Evolutionary conservation across 2,797 vertebrate genomes (phyloP).

Genomic region (Anas bahamensis): DNA sequence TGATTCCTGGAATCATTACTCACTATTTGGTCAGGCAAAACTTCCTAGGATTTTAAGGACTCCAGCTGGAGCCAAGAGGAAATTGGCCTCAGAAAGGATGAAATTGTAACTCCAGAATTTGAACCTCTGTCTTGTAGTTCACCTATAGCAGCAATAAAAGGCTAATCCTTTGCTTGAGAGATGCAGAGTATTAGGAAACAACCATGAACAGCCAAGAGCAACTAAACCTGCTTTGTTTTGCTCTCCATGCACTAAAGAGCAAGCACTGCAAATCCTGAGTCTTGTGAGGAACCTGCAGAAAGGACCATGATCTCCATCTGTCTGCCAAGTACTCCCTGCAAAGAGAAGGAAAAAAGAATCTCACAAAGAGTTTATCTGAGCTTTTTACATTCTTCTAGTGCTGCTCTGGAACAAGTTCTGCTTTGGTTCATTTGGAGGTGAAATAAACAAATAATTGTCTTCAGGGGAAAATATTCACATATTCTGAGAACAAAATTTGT

Average conservation of each 20-base stretch:
- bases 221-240: slow-evolving; percentile 18
- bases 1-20: slow-evolving; percentile 69
- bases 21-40: slow-evolving; percentile 50
- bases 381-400: not conserved
- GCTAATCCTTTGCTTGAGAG: not conserved
- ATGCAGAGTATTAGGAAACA: not conserved
- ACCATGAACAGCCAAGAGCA: not conserved
- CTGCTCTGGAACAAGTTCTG: slow-evolving; percentile 16
- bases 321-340: accelerated
- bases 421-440: slow-evolving; percentile 36
- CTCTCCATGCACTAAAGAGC: slow-evolving; percentile 11
- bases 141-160: slow-evolving; percentile 9
- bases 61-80: slow-evolving; percentile 47
- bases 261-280: not conserved
- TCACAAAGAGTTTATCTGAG: slow-evolving; percentile 18
- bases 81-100: slow-evolving; percentile 38
- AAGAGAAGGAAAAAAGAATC: not conserved
- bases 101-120: slow-evolving; percentile 47
- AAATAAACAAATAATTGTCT: slow-evolving; percentile 54
- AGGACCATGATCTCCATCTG: not conserved
- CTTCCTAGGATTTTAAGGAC: slow-evolving; percentile 56
- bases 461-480: slow-evolving; percentile 28
- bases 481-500: slow-evolving; percentile 42
- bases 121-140: slow-evolving; percentile 9
- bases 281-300: slow-evolving; percentile 57